Conservation (phyloP, 2,888 invertebrate species). For the Bugulina stolonifera region DNA sequence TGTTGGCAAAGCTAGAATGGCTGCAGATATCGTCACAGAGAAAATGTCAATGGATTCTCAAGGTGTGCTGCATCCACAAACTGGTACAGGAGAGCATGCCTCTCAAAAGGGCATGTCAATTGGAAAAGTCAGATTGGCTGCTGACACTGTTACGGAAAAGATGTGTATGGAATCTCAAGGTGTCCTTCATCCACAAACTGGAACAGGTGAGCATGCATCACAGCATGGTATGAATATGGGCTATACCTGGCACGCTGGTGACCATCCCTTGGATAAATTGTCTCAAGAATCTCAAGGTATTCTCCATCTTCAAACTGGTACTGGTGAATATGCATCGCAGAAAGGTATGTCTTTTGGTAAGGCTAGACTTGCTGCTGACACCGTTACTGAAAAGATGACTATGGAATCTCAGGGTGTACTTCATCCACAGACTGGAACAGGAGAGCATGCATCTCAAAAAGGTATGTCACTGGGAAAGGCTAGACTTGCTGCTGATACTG, state of each 20-base stretch:
- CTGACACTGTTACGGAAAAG: neutral
- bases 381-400: neutral
- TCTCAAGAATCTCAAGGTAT: neutral
- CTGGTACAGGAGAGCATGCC: slow-evolving; percentile 8
- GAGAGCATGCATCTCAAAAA: slow-evolving; percentile 18
- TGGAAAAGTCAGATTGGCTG: neutral
- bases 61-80: slow-evolving; percentile 22
- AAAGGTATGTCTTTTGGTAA: slow-evolving; percentile 15
- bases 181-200: slow-evolving; percentile 13
- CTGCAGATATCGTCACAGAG: neutral
- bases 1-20: neutral
- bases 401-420: slow-evolving; percentile 5
- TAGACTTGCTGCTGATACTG: neutral
- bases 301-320: slow-evolving; percentile 19
- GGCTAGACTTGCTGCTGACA: neutral
- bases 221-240: slow-evolving; percentile 3
- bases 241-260: neutral
- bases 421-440: slow-evolving; percentile 15
- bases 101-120: slow-evolving; percentile 19
- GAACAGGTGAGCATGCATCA: slow-evolving; percentile 14
- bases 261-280: neutral
- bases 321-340: neutral
- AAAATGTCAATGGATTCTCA: slow-evolving; percentile 3
- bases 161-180: slow-evolving; percentile 5
- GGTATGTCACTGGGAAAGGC: neutral